These are phyloP conservation scores for Drymonia ruficornis DNA, from an alignment of 2,888 invertebrate genomes.

Conservation along the genomic window DNA sequence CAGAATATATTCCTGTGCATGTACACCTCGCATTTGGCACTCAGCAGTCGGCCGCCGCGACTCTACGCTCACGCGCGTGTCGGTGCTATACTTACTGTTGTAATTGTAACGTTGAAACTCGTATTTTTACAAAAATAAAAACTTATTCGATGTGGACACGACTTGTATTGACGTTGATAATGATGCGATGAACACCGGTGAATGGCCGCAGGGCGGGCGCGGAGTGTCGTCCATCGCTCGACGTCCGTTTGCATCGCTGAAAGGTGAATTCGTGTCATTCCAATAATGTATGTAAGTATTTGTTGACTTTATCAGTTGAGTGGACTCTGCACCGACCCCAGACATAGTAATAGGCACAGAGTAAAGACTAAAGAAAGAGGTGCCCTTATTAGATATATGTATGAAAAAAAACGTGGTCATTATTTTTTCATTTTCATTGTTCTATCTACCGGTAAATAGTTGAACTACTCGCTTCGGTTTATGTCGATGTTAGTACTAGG, in stretches of 20 bases:
- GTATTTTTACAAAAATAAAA: neutral
- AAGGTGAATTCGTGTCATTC: neutral
- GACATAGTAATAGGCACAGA: neutral
- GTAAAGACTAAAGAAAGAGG: too few relatives aligned
- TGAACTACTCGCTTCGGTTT: too few relatives aligned
- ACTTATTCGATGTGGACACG: neutral
- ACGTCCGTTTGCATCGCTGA: neutral
- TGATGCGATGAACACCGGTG: neutral
- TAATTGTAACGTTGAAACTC: neutral
- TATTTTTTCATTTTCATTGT: too few relatives aligned
- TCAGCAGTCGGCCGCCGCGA: constrained; percentile 25
- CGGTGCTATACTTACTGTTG: neutral
- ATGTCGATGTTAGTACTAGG: too few relatives aligned
- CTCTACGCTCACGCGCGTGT: constrained; percentile 13
- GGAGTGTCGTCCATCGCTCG: neutral
- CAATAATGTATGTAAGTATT: neutral
- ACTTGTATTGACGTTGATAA: neutral
- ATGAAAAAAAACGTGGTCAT: too few relatives aligned
- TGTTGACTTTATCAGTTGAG: neutral
- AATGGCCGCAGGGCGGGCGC: neutral
- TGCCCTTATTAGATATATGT: too few relatives aligned
- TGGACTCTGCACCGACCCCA: neutral
- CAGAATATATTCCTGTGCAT: constrained; percentile 27
- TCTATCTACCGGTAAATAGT: too few relatives aligned
- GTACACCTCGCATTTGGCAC: too few relatives aligned